phyloP scores from a whole-genome alignment of 2,797 vertebrate species.

The Phalanger gymnotis region DNA sequence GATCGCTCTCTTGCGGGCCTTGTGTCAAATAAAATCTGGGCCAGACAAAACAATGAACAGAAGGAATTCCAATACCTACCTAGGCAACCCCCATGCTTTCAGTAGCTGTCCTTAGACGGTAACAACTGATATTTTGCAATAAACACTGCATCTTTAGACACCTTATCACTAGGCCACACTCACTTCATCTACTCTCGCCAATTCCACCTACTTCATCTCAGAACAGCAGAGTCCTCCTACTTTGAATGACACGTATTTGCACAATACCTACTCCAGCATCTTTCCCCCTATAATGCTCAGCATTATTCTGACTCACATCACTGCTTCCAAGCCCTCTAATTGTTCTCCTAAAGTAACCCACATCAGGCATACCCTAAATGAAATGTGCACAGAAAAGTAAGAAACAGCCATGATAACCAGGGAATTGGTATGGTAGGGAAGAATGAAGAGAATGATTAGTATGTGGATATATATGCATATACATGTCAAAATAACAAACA shows the following conservation, averaged over 20 bases:
- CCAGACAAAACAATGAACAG: slow-evolving; percentile 12
- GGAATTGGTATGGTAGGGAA: background rate
- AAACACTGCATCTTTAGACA: background rate
- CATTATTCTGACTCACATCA: background rate
- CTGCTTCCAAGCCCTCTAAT: background rate
- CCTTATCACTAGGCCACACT: background rate
- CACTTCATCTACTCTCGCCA: background rate
- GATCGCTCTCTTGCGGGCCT: slow-evolving; percentile 26
- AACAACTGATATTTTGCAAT: slow-evolving; percentile 2
- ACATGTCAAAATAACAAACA: background rate
- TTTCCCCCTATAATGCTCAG: background rate
- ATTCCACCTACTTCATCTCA: background rate
- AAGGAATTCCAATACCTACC: background rate
- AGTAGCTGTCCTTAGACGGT: background rate
- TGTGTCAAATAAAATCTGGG: slow-evolving; percentile 43
- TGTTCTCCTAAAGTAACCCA: slow-evolving; percentile 26
- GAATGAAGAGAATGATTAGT: background rate
- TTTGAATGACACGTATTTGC: background rate
- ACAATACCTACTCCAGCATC: background rate
- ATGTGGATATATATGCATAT: background rate
- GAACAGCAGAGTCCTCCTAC: background rate
- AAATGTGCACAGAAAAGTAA: background rate
- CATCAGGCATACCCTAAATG: slow-evolving; percentile 21
- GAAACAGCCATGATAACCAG: background rate
- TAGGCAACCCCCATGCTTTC: background rate